Evolutionary conservation across 2,888 invertebrate species (phyloP).

Genomic region (Congeria kusceri): DNA sequence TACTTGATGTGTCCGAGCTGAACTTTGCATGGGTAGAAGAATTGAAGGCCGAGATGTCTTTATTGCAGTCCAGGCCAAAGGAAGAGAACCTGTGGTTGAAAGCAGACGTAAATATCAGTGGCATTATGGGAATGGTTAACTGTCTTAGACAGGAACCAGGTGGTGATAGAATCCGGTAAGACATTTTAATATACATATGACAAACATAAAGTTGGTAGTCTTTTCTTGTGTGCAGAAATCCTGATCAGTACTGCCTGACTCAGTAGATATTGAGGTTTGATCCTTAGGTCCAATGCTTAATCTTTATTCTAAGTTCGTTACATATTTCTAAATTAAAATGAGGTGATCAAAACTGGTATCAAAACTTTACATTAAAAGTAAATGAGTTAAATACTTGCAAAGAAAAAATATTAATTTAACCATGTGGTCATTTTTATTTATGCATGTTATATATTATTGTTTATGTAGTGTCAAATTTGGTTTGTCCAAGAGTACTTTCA

Average conservation of each 20-base stretch:
- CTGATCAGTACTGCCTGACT: not conserved
- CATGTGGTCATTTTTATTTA: no score
- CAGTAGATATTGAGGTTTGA: not conserved
- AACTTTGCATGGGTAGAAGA: slow-evolving; percentile 90
- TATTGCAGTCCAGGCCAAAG: slow-evolving; percentile 87
- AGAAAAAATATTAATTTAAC: no score
- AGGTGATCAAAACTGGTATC: no score
- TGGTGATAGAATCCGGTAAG: slow-evolving; percentile 90
- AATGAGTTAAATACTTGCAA: no score
- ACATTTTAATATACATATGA: not conserved
- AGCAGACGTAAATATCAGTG: slow-evolving; percentile 90
- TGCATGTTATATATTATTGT: not conserved
- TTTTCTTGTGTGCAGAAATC: no score
- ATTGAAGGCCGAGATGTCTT: slow-evolving; percentile 91
- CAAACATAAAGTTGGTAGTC: no score
- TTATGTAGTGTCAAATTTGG: no score
- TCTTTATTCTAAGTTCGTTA: no score
- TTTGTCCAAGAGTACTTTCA: not conserved
- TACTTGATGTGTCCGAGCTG: slow-evolving; percentile 69
- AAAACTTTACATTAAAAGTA: no score
- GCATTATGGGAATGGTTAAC: slow-evolving; percentile 94
- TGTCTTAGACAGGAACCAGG: slow-evolving; percentile 96
- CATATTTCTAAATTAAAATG: no score
- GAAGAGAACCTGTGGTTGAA: slow-evolving; percentile 88
- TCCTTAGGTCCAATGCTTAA: no score